Conservation (phyloP, 2,797 vertebrate species). For the Sphenopsis melanotis region DNA sequence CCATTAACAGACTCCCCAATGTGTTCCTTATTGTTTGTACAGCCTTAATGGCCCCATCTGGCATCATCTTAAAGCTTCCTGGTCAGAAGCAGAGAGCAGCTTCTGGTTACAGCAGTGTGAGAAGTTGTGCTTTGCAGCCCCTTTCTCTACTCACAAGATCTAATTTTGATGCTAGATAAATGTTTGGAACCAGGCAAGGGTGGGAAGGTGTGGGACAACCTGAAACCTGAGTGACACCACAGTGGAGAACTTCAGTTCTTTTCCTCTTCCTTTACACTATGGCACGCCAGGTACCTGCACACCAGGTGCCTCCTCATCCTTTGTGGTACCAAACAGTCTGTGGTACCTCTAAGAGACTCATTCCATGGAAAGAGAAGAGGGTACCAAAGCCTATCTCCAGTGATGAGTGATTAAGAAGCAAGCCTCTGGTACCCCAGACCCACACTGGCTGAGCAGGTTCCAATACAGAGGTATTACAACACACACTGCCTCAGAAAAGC, state of each 20-base stretch:
- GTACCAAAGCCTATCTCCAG: neutral
- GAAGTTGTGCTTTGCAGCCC: neutral
- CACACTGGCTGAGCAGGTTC: neutral
- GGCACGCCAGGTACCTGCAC: neutral
- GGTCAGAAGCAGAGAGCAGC: slow-evolving; percentile 29
- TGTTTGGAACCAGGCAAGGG: neutral
- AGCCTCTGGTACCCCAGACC: neutral
- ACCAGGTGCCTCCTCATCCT: neutral
- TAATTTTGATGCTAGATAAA: neutral
- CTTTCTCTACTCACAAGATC: neutral
- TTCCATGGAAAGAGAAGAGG: neutral
- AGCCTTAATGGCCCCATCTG: slow-evolving; percentile 61
- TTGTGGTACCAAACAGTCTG: neutral
- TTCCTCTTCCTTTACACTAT: neutral
- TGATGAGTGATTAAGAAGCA: rapidly evolving
- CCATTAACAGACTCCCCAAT: slow-evolving; percentile 64
- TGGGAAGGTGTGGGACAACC: neutral
- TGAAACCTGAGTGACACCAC: neutral
- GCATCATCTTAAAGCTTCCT: slow-evolving; percentile 41
- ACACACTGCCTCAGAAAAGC: neutral
- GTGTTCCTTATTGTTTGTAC: slow-evolving; percentile 46
- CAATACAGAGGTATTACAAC: neutral
- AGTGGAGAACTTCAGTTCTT: neutral
- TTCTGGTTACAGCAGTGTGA: slow-evolving; percentile 4
- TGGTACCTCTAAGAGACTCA: neutral